Conservation (phyloP, 2,888 invertebrate species). For the Helobdella robusta region DNA sequence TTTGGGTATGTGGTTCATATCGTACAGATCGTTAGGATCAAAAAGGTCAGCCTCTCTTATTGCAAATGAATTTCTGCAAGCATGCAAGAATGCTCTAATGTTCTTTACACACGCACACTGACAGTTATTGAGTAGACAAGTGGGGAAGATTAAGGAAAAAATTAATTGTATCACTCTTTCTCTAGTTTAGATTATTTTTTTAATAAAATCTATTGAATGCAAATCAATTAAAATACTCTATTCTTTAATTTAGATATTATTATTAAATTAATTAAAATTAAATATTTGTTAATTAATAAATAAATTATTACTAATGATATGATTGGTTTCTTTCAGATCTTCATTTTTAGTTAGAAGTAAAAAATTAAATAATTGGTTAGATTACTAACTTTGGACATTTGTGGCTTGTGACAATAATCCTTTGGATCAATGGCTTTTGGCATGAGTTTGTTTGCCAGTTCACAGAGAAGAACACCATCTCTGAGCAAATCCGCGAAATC, state of each 20-base stretch:
- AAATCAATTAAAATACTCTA: not conserved
- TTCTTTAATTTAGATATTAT: not conserved
- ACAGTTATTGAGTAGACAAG: conserved; percentile 46
- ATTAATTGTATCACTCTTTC: not conserved
- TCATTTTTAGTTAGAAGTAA: not conserved
- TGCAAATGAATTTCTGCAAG: conserved; percentile 73
- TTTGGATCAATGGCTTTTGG: conserved; percentile 79
- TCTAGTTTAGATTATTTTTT: no score
- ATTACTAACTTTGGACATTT: conserved; percentile 75
- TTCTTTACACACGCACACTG: conserved; percentile 92
- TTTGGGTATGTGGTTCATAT: conserved; percentile 84
- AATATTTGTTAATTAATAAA: not conserved
- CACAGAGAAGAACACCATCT: conserved; percentile 91
- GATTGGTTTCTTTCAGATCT: not conserved
- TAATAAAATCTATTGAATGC: not conserved
- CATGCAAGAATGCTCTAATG: conserved; percentile 79
- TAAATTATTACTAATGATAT: not conserved
- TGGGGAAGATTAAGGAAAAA: not conserved
- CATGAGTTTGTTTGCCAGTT: conserved; percentile 74
- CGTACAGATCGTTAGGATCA: conserved; percentile 87
- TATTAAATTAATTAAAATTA: not conserved
- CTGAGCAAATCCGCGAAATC: conserved; percentile 74
- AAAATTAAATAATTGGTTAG: not conserved
- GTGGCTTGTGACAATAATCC: conserved; percentile 85
- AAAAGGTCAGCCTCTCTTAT: conserved; percentile 78